These are phyloP conservation scores for Nesometra sesokonis DNA, from an alignment of 35 echinoderm and acorn worm genomes.

Conservation along the genomic window DNA sequence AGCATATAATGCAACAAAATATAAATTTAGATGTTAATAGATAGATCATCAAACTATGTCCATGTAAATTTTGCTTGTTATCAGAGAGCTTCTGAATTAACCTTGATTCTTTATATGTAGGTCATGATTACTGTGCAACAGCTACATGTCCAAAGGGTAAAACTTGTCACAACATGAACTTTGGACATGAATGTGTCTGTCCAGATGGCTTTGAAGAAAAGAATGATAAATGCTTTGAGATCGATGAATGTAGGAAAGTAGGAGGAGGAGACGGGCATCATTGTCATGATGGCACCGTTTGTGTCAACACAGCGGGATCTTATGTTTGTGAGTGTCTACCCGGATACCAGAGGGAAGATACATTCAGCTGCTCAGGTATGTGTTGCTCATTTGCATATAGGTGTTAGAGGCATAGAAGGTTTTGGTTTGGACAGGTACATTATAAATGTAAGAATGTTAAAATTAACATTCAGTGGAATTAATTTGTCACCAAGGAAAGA, in stretches of 20 bases:
- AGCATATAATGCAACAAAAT: too few relatives aligned
- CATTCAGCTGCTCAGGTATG: not conserved
- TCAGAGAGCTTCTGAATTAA: too few relatives aligned
- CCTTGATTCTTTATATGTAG: not conserved
- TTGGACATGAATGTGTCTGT: conserved; percentile 55
- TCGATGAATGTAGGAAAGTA: conserved; percentile 45
- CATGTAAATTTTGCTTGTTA: too few relatives aligned
- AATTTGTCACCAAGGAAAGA: too few relatives aligned
- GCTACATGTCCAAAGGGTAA: conserved; percentile 51
- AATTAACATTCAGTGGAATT: too few relatives aligned
- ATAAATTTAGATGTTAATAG: too few relatives aligned
- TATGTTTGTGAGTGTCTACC: conserved; percentile 63
- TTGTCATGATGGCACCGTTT: conserved; percentile 60
- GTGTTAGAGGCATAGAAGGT: not conserved
- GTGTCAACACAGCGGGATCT: conserved; percentile 47
- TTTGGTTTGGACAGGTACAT: too few relatives aligned
- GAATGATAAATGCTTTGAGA: conserved; percentile 49
- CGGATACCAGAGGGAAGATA: conserved; percentile 35
- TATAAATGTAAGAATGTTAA: too few relatives aligned
- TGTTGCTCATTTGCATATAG: not conserved
- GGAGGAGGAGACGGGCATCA: conserved; percentile 32
- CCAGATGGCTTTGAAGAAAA: conserved; percentile 44
- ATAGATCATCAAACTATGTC: too few relatives aligned
- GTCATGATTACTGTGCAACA: conserved; percentile 59
- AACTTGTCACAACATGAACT: conserved; percentile 54